Percentiles rank a stretch among this genome's conserved stretches.
Evolutionary conservation across 2,113 vertebrate genomes (phyloP).

Genomic region (Antigone vipio): DNA sequence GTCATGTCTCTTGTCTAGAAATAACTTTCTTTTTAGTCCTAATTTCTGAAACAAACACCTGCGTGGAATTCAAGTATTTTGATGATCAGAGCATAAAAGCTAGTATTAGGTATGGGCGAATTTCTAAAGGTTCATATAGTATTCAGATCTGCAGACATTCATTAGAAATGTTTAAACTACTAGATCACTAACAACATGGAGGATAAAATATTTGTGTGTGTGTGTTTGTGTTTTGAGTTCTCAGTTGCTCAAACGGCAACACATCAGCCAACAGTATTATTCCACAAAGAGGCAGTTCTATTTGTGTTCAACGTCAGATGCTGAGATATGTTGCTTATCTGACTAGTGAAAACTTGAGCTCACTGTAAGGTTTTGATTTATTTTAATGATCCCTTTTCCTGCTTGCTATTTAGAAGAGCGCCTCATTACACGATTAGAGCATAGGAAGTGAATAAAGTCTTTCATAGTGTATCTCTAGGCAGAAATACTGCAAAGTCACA

Average conservation of each 20-base stretch:
- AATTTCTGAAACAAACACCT: not conserved
- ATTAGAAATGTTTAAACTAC: not conserved
- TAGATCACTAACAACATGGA: not conserved
- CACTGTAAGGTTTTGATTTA: not conserved
- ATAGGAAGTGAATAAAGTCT: not conserved
- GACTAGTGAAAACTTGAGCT: not conserved
- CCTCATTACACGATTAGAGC: not conserved
- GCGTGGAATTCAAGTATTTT: not conserved
- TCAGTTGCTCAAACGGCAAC: not conserved
- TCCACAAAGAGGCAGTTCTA: not conserved
- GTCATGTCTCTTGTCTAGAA: not conserved
- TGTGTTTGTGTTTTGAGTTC: not conserved
- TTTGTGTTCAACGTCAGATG: not conserved
- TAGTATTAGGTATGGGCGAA: not conserved
- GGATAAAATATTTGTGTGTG: not conserved
- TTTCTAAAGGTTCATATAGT: not conserved
- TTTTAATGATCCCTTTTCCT: not conserved
- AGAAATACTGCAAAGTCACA: not conserved
- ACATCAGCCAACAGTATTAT: not conserved
- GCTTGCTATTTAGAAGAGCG: not conserved
- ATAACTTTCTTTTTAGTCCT: not conserved
- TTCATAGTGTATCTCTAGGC: not conserved
- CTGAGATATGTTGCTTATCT: not conserved
- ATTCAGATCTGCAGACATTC: not conserved
- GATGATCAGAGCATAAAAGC: not conserved